Conservation (phyloP, 2,113 vertebrate species). For the Menidia beryllina region DNA sequence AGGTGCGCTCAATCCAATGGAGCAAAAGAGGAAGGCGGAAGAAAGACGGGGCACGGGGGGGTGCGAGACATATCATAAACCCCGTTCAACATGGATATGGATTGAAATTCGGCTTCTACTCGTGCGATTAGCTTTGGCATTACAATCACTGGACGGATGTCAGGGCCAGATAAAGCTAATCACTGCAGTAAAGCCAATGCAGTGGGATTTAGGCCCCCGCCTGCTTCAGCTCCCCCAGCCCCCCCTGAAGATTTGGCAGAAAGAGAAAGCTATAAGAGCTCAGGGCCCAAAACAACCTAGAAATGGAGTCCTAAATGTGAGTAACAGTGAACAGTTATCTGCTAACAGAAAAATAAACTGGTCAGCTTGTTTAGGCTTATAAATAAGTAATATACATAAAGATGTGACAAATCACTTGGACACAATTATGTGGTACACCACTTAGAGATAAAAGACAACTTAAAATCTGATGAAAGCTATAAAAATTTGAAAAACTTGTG, state of each 20-base stretch:
- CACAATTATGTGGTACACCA: background rate
- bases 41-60: background rate
- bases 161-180: conserved; percentile 79
- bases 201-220: conserved; percentile 63
- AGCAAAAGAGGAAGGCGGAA: conserved; percentile 7
- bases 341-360: too few relatives aligned
- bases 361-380: too few relatives aligned
- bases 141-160: conserved; percentile 73
- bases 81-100: conserved; percentile 57
- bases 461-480: background rate
- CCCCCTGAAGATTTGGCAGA: conserved; percentile 42
- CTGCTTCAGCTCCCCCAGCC: conserved; percentile 3
- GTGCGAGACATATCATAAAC: conserved; percentile 53
- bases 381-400: conserved; percentile 1
- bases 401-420: background rate
- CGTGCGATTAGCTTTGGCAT: conserved; percentile 69
- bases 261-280: conserved; percentile 49
- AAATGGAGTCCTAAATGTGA: background rate
- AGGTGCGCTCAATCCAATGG: conserved; percentile 52
- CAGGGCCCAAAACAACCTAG: conserved; percentile 25
- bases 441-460: background rate
- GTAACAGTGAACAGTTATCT: background rate
- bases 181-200: conserved; percentile 67
- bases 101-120: conserved; percentile 66
- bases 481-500: background rate